Percentiles rank a stretch among this genome's conserved stretches.
Conservation (phyloP, 2,888 invertebrate species). For the Sesamia inferens region DNA sequence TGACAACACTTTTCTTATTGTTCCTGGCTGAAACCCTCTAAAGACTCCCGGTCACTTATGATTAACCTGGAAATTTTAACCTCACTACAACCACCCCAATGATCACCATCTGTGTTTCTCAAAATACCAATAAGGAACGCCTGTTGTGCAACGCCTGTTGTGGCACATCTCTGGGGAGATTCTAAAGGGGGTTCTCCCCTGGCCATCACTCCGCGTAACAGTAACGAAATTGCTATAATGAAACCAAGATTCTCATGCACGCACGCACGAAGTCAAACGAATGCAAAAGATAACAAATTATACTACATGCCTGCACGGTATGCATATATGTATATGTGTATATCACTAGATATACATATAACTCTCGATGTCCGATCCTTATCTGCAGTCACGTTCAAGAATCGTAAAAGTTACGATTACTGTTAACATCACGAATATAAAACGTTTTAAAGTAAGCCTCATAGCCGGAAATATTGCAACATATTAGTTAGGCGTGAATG, state of each 20-base stretch:
- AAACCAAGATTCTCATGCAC: slow-evolving; percentile 25
- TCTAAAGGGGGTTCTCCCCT: no score
- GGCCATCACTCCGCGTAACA: no score
- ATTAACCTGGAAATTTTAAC: no score
- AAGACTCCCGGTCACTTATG: no score
- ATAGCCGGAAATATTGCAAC: slow-evolving; percentile 25
- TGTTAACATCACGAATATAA: slow-evolving; percentile 21
- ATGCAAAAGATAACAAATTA: slow-evolving; percentile 35
- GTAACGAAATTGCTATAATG: neutral
- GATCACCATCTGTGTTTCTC: no score
- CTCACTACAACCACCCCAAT: no score
- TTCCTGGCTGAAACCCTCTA: no score
- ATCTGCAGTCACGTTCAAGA: slow-evolving; percentile 29
- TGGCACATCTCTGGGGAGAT: no score
- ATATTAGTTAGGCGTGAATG: neutral
- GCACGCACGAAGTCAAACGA: neutral
- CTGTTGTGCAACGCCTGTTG: no score
- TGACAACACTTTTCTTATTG: no score
- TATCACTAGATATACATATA: neutral
- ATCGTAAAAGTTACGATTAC: slow-evolving; percentile 27
- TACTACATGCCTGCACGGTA: slow-evolving; percentile 11
- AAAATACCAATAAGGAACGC: no score
- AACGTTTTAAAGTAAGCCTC: slow-evolving; percentile 24
- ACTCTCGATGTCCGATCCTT: slow-evolving; percentile 9
- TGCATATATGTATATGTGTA: neutral